Conservation (phyloP, 1,140 invertebrate genomes). For the Drosophila ambigua region DNA sequence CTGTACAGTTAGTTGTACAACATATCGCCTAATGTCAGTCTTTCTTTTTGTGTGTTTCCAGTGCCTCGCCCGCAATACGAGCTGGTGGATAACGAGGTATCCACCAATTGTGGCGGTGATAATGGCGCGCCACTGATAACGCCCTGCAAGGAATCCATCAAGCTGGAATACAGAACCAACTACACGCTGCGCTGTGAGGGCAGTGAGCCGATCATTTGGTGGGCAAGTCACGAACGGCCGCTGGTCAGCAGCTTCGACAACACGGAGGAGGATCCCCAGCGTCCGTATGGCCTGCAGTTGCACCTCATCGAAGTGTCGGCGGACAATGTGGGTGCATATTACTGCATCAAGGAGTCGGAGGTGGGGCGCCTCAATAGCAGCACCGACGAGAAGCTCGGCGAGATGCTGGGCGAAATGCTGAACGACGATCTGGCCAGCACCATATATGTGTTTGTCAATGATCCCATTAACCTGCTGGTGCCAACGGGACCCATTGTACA, state of each 20-base stretch:
- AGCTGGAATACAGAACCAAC: conserved; percentile 84
- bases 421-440: conserved; percentile 84
- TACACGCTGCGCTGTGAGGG: conserved; percentile 85
- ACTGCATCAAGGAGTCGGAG: conserved; percentile 84
- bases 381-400: conserved; percentile 27
- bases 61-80: conserved; percentile 42
- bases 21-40: neutral
- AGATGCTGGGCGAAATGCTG: conserved; percentile 74
- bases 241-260: conserved; percentile 19
- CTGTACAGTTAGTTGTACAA: neutral
- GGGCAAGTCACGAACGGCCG: conserved; percentile 59
- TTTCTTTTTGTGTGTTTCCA: neutral
- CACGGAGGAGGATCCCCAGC: conserved; percentile 67
- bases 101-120: conserved; percentile 58
- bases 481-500: conserved; percentile 78
- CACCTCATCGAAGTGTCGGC: conserved; percentile 83
- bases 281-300: conserved; percentile 83
- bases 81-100: conserved; percentile 16
- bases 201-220: conserved; percentile 84
- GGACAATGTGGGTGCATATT: conserved; percentile 86
- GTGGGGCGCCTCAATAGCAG: neutral
- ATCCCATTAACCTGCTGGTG: conserved; percentile 86
- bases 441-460: conserved; percentile 88
- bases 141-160: conserved; percentile 84
- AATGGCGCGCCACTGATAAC: conserved; percentile 83